Base-by-base conservation (phyloP, 1,140 invertebrate species). In the Drusus annulatus region DNA sequence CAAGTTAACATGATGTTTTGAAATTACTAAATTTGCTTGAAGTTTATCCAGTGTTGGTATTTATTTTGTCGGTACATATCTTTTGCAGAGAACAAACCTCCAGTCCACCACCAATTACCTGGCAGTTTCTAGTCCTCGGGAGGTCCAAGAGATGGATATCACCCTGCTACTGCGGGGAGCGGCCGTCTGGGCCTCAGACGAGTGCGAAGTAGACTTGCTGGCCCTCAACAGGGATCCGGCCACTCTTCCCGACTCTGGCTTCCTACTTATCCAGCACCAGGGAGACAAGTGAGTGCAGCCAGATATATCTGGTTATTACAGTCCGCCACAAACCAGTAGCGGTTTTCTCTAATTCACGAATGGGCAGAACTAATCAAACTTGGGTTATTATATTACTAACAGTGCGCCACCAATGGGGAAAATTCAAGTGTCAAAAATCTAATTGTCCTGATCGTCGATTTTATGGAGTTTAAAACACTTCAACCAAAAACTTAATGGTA, bases 141-240 rank as follows among this genome's bases (percentile, higher is more conserved):
- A 99, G 90, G 94, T 99, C 15, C 97, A 99, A 89, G 98, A 99
- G 90, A 94, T 99, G 91, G 97, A 99, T 88, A 97, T 99, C 82
- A 95, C 96, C 0, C 87, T 97, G 31, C 89, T 99, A 31, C 89
- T 98, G 45, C 87, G 96, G 3, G 95, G 98, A 85, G 93, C 97
- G 36, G 96, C 96, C 25, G 93, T 93, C 54, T 98, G 97, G 96
- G 90, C 95, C 78, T 96, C 98, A 88, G 97, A 99, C 88, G 97
- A 99, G 89, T 98, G 96, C 88, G 97, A 99, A 90, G 95, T 97
- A 86, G 98, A 98, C 89, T 94, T 99, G 81, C 92, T 98, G 83
- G 96, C 94, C 86, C 89, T 98, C 28, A 94, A 93, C 85, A 96
- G 95, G 90, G 96, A 94, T 84, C 91, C 91, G 19, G 93, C 93